A percentile compares a stretch with the other conserved stretches of the same genome.
Evolutionary conservation across 2,888 invertebrate genomes (phyloP).

Genomic region (Spisula subtruncata): DNA sequence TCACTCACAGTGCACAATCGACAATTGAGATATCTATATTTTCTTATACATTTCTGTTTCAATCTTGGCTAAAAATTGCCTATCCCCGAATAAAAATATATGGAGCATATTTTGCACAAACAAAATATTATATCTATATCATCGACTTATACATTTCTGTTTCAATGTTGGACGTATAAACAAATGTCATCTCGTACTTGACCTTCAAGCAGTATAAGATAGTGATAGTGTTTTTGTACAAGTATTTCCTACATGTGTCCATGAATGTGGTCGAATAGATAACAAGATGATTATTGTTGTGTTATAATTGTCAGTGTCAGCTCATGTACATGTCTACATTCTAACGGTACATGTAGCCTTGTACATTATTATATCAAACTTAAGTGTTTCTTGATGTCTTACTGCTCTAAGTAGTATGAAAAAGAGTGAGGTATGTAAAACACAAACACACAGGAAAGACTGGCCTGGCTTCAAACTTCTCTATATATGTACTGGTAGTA

Average conservation of each 20-base stretch:
- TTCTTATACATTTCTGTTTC: no score
- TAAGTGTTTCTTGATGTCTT: not conserved
- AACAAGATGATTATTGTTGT: not conserved
- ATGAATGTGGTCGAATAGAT: not conserved
- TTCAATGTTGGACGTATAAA: not conserved
- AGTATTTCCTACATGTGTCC: slow-evolving; percentile 5
- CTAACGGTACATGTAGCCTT: not conserved
- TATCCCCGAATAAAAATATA: no score
- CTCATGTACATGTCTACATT: not conserved
- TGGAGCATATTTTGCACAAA: no score
- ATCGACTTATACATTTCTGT: not conserved
- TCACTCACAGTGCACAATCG: no score
- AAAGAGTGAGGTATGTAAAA: no score
- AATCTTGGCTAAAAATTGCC: no score
- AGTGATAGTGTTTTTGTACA: slow-evolving; percentile 15
- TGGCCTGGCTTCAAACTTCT: no score
- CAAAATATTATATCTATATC: not conserved
- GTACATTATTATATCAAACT: not conserved
- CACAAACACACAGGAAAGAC: no score
- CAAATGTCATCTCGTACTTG: not conserved
- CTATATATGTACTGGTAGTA: no score
- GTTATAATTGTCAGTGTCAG: not conserved
- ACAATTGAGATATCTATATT: no score
- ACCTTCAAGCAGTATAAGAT: not conserved
- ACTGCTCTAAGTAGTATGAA: no score